Evolutionary conservation across 2,888 invertebrate species (phyloP), one percentile per base, ranked within the genome.

Genomic region (Ophion slaviceki): DNA sequence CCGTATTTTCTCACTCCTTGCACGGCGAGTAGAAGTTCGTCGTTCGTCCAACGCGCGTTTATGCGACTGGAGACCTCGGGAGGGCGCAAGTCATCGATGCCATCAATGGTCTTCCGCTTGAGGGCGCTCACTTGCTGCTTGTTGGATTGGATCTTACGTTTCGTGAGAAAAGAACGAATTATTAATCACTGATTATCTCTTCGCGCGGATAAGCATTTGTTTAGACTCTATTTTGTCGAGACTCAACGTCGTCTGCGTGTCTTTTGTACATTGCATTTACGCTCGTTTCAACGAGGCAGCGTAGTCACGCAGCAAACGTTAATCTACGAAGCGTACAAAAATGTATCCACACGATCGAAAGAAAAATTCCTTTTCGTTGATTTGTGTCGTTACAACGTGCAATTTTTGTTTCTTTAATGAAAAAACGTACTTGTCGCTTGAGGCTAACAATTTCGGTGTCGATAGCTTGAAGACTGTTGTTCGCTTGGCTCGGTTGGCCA

Each of bases 381-480:
- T 59, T 36, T 53, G 79, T 36, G 40, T 79, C 36, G 57, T 80
- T 72, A 68, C 66, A 80, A 80, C 67, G 84, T 59, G 59, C 74
- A 80, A 82, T 80, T 78, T 57, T 81, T 72, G 77, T 87, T 86
- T 53, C 14, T 53, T 53, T 14, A 53, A 53, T 53, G 32, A 32
- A 32, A 53, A 53, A 94, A 96, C 97, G 96, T 97, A 99, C 99
- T 97, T 98, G 98, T 96, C 98, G 96, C 95, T 98, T 98, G 92
- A 99, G 96, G 92, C 98, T 97, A 94, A 98, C 96, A 94, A 99
- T 97, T 95, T 99, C 99, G 93, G 98, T 96, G 95, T 99, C 99
- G 96, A 98, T 97, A 92, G 97, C 97, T 95, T 97, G 97, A 92
- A 99, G 96, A 95, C 98, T 97, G 93, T 95, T 93, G 91, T 95